phyloP scores from a whole-genome alignment of 2,797 vertebrate genomes.

The Propithecus deckenii region DNA sequence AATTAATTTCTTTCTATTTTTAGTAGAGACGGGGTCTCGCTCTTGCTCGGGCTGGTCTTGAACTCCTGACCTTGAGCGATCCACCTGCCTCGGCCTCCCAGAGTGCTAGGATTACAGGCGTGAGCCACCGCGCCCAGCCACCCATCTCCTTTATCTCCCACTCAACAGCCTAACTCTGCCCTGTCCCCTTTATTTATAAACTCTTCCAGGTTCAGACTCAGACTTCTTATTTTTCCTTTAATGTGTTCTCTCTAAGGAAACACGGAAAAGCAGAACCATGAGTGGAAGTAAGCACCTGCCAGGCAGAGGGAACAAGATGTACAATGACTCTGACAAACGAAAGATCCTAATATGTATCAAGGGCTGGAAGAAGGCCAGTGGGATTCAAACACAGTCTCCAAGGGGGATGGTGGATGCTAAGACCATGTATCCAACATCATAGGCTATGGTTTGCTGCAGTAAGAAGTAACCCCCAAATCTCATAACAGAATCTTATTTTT shows the following conservation, averaged over 20 bases:
- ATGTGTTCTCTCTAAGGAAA: neutral
- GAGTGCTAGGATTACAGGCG: too few relatives aligned
- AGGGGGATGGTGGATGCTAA: neutral
- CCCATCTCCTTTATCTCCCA: too few relatives aligned
- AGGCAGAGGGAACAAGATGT: neutral
- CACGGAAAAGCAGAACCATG: neutral
- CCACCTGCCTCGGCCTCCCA: too few relatives aligned
- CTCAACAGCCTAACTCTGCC: neutral
- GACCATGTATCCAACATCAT: neutral
- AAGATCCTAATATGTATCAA: neutral
- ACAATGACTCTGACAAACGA: neutral
- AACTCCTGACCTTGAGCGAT: too few relatives aligned
- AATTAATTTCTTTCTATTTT: too few relatives aligned
- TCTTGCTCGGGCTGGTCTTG: too few relatives aligned
- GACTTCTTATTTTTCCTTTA: neutral
- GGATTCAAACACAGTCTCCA: neutral
- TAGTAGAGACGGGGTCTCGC: too few relatives aligned
- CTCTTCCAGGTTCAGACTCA: neutral
- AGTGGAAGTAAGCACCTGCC: neutral
- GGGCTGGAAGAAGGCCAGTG: neutral
- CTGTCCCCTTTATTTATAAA: neutral
- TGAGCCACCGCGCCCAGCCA: too few relatives aligned
- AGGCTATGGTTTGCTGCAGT: neutral
- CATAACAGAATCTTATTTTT: neutral
- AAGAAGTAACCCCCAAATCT: neutral